Percentiles rank a stretch among this genome's conserved stretches.
Evolutionary conservation across 1,140 invertebrate species (phyloP).

Genomic region (Grapholita molesta): DNA sequence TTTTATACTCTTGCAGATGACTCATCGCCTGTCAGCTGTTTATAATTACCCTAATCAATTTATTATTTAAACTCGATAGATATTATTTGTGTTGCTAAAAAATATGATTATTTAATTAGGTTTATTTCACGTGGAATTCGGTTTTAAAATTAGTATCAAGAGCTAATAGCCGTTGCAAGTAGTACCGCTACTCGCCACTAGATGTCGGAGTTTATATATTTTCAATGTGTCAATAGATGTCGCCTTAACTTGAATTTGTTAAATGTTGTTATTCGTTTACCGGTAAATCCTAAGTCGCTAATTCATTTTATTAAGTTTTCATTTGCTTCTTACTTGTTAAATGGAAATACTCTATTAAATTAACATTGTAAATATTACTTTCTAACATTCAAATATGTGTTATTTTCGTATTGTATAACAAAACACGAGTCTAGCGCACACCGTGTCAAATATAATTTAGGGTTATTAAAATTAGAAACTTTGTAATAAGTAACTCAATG

Average conservation of each 20-base stretch:
- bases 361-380: too few relatives aligned
- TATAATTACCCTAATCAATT: neutral
- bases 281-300: too few relatives aligned
- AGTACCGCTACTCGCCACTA: conserved; percentile 24
- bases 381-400: too few relatives aligned
- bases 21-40: conserved; percentile 11
- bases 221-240: neutral
- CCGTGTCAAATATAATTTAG: too few relatives aligned
- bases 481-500: too few relatives aligned
- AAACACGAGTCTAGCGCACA: too few relatives aligned
- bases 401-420: too few relatives aligned
- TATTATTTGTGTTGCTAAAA: neutral
- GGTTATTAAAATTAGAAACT: too few relatives aligned
- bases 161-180: neutral
- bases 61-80: neutral
- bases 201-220: conserved; percentile 20
- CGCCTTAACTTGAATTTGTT: neutral
- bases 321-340: too few relatives aligned
- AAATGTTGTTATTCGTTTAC: too few relatives aligned
- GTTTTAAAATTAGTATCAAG: neutral
- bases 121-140: neutral
- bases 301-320: too few relatives aligned
- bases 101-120: neutral
- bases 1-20: neutral
- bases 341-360: too few relatives aligned